phyloP scores from a whole-genome alignment of 1,140 invertebrate genomes.

The Episyrphus balteatus region DNA sequence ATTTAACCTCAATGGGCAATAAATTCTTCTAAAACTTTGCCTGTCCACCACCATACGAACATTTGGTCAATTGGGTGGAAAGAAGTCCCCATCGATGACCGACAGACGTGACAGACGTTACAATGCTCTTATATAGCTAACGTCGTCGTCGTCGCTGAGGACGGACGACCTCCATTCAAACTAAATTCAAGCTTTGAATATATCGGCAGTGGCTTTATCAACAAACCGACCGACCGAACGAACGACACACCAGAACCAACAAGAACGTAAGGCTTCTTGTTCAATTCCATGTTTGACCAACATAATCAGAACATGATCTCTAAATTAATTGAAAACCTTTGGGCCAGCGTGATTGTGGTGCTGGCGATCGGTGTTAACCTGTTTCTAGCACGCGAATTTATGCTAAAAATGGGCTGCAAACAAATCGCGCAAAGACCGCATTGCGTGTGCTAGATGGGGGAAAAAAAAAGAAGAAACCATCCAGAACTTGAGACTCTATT shows the following conservation, averaged over 20 bases:
- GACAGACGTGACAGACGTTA: too few relatives aligned
- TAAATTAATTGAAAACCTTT: background rate
- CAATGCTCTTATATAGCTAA: too few relatives aligned
- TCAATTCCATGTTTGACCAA: background rate
- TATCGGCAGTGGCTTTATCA: too few relatives aligned
- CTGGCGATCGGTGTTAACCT: too few relatives aligned
- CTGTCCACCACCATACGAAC: background rate
- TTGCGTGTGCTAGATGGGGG: too few relatives aligned
- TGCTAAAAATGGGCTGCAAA: background rate
- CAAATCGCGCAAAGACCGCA: background rate
- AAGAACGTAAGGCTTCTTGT: background rate
- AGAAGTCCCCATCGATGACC: too few relatives aligned
- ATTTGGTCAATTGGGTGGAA: background rate
- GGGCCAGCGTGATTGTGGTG: background rate
- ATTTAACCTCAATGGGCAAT: background rate
- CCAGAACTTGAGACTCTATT: too few relatives aligned
- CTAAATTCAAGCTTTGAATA: too few relatives aligned
- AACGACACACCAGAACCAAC: background rate
- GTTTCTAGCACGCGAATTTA: background rate
- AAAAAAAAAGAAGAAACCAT: too few relatives aligned
- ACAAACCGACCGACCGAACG: background rate
- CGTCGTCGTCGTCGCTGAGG: too few relatives aligned
- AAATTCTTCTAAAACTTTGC: background rate
- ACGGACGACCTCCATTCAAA: too few relatives aligned
- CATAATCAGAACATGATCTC: background rate